Evolutionary conservation across 1,140 invertebrate genomes (phyloP).

Genomic region (Riptortus pedestris): DNA sequence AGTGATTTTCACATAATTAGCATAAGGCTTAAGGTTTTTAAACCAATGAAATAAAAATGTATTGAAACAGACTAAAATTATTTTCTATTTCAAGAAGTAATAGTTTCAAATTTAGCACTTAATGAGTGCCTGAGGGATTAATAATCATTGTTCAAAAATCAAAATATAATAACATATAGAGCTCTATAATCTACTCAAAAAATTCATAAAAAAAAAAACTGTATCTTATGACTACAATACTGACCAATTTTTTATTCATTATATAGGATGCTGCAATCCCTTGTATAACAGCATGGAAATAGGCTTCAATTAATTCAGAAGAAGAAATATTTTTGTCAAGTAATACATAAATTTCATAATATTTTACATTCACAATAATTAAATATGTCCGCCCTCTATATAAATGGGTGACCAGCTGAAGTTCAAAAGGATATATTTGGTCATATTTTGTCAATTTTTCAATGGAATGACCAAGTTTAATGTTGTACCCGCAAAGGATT

Average conservation of each 20-base stretch:
- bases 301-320: constrained; percentile 41
- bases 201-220: too few relatives aligned
- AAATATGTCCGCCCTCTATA: constrained; percentile 41
- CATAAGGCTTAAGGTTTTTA: too few relatives aligned
- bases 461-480: constrained; percentile 45
- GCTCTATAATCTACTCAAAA: too few relatives aligned
- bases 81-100: too few relatives aligned
- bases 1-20: too few relatives aligned
- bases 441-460: constrained; percentile 37
- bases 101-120: too few relatives aligned
- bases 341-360: constrained; percentile 39
- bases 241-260: not conserved
- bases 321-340: constrained; percentile 38
- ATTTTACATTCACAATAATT: constrained; percentile 39
- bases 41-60: too few relatives aligned
- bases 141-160: too few relatives aligned
- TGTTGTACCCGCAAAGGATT: constrained; percentile 42
- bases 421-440: constrained; percentile 34
- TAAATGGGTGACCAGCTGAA: constrained; percentile 35
- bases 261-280: constrained; percentile 34
- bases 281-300: constrained; percentile 43
- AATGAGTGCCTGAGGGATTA: too few relatives aligned
- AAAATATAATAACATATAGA: too few relatives aligned
- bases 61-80: too few relatives aligned
- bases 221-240: too few relatives aligned